A percentile compares a stretch with the other conserved stretches of the same genome.
These are phyloP conservation scores for Morpho deidamia DNA, from an alignment of 2,888 invertebrate species.

Conservation along the genomic window DNA sequence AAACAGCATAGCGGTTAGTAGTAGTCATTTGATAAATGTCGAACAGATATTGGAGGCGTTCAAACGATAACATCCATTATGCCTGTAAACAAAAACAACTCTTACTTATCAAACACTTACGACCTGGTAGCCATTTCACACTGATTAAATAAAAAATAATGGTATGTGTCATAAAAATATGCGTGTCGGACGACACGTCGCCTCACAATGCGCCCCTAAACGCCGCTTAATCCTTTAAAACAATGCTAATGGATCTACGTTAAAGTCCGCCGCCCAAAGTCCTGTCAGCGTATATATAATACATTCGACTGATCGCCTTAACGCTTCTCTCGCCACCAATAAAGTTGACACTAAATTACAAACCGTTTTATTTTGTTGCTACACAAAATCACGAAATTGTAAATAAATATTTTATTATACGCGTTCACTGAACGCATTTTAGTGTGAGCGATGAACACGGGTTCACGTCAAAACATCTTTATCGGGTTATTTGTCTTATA, in stretches of 20 bases:
- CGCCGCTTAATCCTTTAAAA: slow-evolving; percentile 74
- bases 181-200: slow-evolving; percentile 56
- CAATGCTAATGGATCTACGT: slow-evolving; percentile 76
- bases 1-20: neutral
- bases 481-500: slow-evolving; percentile 79
- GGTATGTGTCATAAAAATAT: slow-evolving; percentile 73
- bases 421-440: slow-evolving; percentile 74
- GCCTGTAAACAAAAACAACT: slow-evolving; percentile 25
- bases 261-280: slow-evolving; percentile 58
- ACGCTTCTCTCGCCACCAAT: slow-evolving; percentile 71
- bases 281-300: slow-evolving; percentile 62
- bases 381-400: slow-evolving; percentile 62
- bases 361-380: slow-evolving; percentile 61
- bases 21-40: neutral
- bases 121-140: slow-evolving; percentile 67
- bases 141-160: slow-evolving; percentile 58
- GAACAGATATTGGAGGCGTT: slow-evolving; percentile 1
- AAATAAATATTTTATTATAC: slow-evolving; percentile 75
- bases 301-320: slow-evolving; percentile 62
- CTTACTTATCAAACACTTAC: slow-evolving; percentile 47
- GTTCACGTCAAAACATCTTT: slow-evolving; percentile 79
- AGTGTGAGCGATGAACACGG: slow-evolving; percentile 77
- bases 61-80: slow-evolving; percentile 17
- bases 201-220: slow-evolving; percentile 52
- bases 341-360: slow-evolving; percentile 73